These are phyloP conservation scores for Gavia stellata DNA, from an alignment of 2,113 vertebrate species.

Conservation along the genomic window DNA sequence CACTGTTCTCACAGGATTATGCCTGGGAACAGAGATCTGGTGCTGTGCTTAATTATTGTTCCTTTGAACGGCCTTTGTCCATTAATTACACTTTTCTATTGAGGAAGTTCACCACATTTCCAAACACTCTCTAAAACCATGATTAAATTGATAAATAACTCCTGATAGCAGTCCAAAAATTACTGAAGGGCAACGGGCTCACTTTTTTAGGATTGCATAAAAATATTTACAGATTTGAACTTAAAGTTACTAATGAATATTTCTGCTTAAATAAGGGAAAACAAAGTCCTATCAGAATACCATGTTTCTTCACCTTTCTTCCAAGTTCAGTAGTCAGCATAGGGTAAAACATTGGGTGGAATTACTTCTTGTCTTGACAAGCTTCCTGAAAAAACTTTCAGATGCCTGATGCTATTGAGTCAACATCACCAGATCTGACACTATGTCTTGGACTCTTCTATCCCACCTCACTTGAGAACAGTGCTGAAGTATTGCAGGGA, in stretches of 20 bases:
- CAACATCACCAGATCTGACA: slow-evolving; percentile 28
- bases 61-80: background rate
- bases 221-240: background rate
- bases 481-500: background rate
- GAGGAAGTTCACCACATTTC: background rate
- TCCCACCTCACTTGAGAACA: slow-evolving; percentile 37
- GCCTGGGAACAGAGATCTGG: background rate
- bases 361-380: background rate
- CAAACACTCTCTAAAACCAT: background rate
- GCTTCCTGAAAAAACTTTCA: background rate
- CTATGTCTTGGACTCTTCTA: background rate
- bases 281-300: background rate
- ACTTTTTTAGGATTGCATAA: background rate
- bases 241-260: background rate
- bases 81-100: background rate
- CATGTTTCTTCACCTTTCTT: background rate
- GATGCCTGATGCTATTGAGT: slow-evolving; percentile 8
- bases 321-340: background rate
- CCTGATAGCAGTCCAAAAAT: background rate
- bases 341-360: background rate
- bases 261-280: background rate
- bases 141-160: background rate
- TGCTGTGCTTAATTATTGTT: background rate
- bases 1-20: background rate
- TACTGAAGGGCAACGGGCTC: background rate